Conservation (phyloP, 2,113 vertebrate species). For the Equus przewalskii region DNA sequence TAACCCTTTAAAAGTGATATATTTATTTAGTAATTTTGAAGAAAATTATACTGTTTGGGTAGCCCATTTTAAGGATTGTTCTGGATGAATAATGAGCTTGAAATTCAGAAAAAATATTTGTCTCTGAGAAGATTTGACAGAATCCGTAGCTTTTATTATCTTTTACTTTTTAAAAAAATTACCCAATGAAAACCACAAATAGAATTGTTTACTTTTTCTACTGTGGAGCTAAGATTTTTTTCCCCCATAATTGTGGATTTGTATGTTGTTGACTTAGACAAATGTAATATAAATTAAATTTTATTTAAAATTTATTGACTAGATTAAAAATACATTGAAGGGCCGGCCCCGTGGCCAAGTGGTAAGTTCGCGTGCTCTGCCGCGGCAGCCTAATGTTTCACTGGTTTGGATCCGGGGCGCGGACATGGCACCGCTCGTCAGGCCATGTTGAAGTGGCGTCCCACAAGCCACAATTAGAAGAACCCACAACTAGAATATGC, state of each 20-base stretch:
- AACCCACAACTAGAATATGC: too few species aligned
- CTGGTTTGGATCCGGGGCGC: too few species aligned
- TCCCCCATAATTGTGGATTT: background rate
- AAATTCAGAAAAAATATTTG: constrained; percentile 73
- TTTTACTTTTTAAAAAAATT: constrained; percentile 9
- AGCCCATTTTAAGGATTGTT: constrained; percentile 76
- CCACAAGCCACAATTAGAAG: too few species aligned
- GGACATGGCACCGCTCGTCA: too few species aligned
- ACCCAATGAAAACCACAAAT: background rate
- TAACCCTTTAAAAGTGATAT: constrained; percentile 47
- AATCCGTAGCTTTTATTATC: constrained; percentile 7
- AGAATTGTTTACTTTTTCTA: constrained; percentile 46
- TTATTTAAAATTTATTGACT: constrained; percentile 73
- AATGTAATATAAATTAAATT: constrained; percentile 69
- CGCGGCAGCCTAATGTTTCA: too few species aligned
- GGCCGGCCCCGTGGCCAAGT: too few species aligned
- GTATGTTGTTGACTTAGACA: constrained; percentile 57
- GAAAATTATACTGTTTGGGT: constrained; percentile 55
- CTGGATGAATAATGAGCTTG: constrained; percentile 78
- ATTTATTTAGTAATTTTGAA: constrained; percentile 53
- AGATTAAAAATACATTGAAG: constrained; percentile 73
- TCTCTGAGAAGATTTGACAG: constrained; percentile 71
- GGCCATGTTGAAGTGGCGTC: too few species aligned
- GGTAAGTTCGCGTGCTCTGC: too few species aligned
- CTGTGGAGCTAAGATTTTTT: background rate